Conservation (phyloP, 2,113 vertebrate genomes). For the Nematolebias whitei region DNA sequence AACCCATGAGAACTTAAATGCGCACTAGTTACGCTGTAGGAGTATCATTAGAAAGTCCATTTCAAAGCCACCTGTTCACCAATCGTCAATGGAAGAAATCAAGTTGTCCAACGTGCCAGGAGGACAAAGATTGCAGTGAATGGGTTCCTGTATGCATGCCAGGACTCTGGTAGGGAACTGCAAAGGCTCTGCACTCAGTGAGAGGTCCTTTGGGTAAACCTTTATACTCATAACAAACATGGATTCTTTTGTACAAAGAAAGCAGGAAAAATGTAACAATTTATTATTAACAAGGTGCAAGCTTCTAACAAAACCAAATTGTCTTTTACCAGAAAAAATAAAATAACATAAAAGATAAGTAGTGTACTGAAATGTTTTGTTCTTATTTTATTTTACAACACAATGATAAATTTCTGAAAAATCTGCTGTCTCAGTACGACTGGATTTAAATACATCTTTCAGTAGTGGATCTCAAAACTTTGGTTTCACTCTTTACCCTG, state of each 20-base stretch:
- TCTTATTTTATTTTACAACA: too few species aligned
- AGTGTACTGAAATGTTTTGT: too few species aligned
- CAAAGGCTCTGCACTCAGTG: conserved; percentile 1
- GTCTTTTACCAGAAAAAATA: neutral
- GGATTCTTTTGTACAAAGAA: neutral
- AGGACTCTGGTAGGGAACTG: conserved; percentile 9
- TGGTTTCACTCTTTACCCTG: too few species aligned
- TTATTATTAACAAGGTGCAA: neutral
- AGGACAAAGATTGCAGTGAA: conserved; percentile 15
- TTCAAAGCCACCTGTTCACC: conserved; percentile 3
- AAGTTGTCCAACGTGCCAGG: conserved; percentile 29
- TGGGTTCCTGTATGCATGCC: conserved; percentile 1
- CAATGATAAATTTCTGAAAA: too few species aligned
- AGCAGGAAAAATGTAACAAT: neutral
- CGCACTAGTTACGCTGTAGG: neutral
- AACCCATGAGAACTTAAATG: conserved; percentile 7
- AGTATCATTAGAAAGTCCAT: conserved; percentile 10
- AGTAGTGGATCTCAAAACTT: too few species aligned
- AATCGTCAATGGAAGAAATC: conserved; percentile 24
- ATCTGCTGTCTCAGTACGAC: too few species aligned
- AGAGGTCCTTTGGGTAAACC: conserved; percentile 13
- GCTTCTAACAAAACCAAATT: neutral
- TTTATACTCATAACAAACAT: conserved; percentile 8
- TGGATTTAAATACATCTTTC: too few species aligned
- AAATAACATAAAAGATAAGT: too few species aligned